Evolutionary conservation across 2,113 vertebrate species (phyloP).

Genomic region (Montifringilla adamsi): DNA sequence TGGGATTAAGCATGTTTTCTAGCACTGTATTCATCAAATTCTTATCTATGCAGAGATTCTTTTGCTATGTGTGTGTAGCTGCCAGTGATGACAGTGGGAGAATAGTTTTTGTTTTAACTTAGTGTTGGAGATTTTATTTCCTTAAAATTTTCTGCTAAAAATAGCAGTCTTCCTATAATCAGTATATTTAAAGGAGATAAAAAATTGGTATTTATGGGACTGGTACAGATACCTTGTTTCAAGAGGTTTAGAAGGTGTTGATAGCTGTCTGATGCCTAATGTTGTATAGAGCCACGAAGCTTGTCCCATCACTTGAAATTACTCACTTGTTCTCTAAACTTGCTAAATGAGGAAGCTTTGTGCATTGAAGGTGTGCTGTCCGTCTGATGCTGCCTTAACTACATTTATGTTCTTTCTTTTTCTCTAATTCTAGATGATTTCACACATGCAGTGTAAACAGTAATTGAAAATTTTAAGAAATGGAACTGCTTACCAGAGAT

Average conservation of each 20-base stretch:
- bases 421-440: neutral
- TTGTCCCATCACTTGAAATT: neutral
- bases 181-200: neutral
- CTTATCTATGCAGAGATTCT: neutral
- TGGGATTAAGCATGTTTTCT: neutral
- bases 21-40: neutral
- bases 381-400: neutral
- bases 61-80: neutral
- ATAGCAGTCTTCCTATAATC: neutral
- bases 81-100: neutral
- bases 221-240: neutral
- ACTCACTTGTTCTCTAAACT: neutral
- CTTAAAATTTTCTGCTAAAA: neutral
- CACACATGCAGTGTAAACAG: neutral
- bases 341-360: neutral
- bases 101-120: neutral
- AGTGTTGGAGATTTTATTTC: neutral
- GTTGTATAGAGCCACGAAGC: neutral
- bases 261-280: neutral
- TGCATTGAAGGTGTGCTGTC: fast-evolving
- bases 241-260: neutral
- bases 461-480: neutral
- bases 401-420: neutral
- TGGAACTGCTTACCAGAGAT: neutral
- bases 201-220: neutral